A percentile compares a stretch with the other conserved stretches of the same genome.
Conservation (phyloP, 2,113 vertebrate species). For the Crotalus horridus region DNA sequence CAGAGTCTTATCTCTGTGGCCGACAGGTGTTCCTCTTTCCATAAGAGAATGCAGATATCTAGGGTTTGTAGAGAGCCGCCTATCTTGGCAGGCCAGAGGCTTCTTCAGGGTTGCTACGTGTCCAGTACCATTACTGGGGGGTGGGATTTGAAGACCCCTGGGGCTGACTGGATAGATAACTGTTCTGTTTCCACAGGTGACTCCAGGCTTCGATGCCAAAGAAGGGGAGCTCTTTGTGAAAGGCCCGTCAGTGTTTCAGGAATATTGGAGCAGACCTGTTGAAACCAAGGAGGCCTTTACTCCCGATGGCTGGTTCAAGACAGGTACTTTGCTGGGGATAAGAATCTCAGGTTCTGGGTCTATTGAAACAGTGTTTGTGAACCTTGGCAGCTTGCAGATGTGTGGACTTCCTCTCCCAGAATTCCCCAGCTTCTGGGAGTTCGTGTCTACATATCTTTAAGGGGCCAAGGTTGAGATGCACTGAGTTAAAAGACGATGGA, state of each 20-base stretch:
- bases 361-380: background rate
- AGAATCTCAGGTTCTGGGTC: no score
- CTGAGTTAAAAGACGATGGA: no score
- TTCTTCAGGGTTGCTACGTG: rapidly evolving
- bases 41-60: background rate
- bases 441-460: background rate
- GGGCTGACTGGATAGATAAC: rapidly evolving
- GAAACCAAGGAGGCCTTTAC: constrained; percentile 83
- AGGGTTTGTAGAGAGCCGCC: background rate
- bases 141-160: rapidly evolving
- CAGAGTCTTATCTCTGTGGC: background rate
- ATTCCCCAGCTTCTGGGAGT: background rate
- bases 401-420: background rate
- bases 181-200: constrained; percentile 70
- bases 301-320: constrained; percentile 88
- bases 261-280: constrained; percentile 88
- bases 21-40: background rate
- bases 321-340: constrained; percentile 70
- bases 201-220: constrained; percentile 75
- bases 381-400: background rate
- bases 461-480: background rate
- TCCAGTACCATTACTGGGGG: rapidly evolving
- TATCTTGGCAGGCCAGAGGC: background rate
- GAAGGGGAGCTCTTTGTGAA: constrained; percentile 89
- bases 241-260: constrained; percentile 83